Conservation (phyloP, 1,140 invertebrate genomes). For the Vollenhovia emeryi region DNA sequence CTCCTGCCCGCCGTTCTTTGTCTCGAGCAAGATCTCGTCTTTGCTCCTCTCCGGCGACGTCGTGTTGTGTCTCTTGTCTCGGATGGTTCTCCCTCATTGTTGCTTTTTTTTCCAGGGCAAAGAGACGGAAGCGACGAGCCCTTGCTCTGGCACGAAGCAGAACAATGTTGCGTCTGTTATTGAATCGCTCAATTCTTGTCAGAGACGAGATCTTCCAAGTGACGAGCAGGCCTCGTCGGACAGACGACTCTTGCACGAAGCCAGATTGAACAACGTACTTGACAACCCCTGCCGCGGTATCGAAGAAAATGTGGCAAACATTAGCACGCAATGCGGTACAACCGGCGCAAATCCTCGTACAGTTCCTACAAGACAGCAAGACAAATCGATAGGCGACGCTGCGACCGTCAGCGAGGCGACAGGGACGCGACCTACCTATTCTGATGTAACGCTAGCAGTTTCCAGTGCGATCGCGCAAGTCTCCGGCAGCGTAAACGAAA, state of each 20-base stretch:
- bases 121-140: conserved; percentile 9
- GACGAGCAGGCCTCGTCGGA: neutral
- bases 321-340: neutral
- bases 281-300: conserved; percentile 2
- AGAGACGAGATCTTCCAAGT: neutral
- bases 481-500: conserved; percentile 16
- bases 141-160: conserved; percentile 5
- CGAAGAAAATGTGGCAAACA: neutral
- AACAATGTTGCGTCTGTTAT: neutral
- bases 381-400: neutral
- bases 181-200: neutral
- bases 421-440: neutral
- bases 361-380: neutral
- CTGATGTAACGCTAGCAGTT: neutral
- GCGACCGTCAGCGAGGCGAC: neutral
- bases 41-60: neutral
- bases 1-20: too few relatives aligned
- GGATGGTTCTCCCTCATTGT: neutral
- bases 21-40: neutral
- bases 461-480: neutral
- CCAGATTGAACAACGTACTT: conserved; percentile 4
- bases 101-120: conserved; percentile 51
- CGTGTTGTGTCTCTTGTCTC: neutral
- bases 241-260: neutral
- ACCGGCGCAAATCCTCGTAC: neutral